phyloP scores from a whole-genome alignment of 2,888 invertebrate species.

The Eristalis arbustorum region DNA sequence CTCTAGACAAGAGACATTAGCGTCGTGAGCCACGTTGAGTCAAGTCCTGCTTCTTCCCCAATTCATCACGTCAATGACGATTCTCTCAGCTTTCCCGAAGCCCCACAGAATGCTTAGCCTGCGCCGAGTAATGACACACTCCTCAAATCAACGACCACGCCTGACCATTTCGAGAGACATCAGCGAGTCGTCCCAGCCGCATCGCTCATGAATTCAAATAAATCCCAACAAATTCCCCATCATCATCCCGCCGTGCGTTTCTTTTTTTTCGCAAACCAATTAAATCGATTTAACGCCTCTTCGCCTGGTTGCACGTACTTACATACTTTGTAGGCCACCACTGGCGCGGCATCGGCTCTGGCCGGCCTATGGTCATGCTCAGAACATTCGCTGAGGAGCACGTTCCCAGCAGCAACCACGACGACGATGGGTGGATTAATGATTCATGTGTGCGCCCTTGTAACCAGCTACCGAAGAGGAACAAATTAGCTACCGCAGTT shows the following conservation, averaged over 20 bases:
- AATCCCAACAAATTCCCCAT: not conserved
- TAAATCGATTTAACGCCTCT: constrained; percentile 50
- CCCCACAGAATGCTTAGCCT: too few species aligned
- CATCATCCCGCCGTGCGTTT: not conserved
- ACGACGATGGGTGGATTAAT: constrained; percentile 7
- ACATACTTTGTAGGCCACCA: constrained; percentile 7
- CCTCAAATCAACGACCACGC: too few species aligned
- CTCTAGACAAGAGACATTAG: too few species aligned
- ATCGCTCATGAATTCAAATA: not conserved
- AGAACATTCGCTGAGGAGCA: not conserved
- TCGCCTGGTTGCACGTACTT: constrained; percentile 11
- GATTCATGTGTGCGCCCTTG: constrained; percentile 62
- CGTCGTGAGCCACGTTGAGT: too few species aligned
- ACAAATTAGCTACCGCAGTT: constrained; percentile 69
- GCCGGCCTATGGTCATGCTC: not conserved
- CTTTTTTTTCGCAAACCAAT: constrained; percentile 29
- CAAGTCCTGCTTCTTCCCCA: too few species aligned
- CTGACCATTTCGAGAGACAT: too few species aligned
- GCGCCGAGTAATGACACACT: too few species aligned
- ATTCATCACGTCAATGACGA: too few species aligned
- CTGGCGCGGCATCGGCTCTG: not conserved
- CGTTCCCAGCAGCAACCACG: not conserved
- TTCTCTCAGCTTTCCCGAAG: too few species aligned
- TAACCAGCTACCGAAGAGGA: constrained; percentile 60
- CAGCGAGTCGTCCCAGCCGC: too few species aligned